Base-by-base conservation (phyloP, 2,888 invertebrate genomes). In the Pseudococcus longispinus region DNA sequence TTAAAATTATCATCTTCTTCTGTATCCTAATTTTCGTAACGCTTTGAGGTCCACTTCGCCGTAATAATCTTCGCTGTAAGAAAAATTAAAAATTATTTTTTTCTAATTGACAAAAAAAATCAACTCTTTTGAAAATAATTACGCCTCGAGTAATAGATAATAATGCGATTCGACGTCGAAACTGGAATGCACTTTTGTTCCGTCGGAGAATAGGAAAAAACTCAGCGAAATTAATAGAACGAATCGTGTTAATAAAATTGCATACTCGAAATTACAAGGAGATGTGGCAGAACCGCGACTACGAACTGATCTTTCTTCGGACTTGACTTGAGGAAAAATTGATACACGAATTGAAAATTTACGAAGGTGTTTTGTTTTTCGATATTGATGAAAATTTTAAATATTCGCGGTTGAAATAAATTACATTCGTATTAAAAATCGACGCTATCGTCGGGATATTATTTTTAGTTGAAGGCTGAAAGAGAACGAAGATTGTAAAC, bases 11-110 rank as follows among this genome's bases (percentile, higher is more conserved):
- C 15, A 32, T 84, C 51, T 84, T 70, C 26, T 44, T 83, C 85
- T 87, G 87, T 88, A 88, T 85, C 96, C 96, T 92, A 95, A 92
- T 91, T 96, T 96, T 93, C 95, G 95, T 90, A 96, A 92, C 88
- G 95, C 94, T 92, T 97, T 97, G 89, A 97, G 92, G 91, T 97
- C 96, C 90, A 96, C 95, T 90, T 96, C 96, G 89, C 96, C 96
- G 91, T 97, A 97, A 93, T 97, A 97, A 92, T 97, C 96, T 93
- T 96, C 96, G 92, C 97, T 96, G 93, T 84, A 89, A 89, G 55
- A 60, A n/a, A 87, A 84, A 80, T 80, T 20, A 2, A 5, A 4
- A 13, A 29, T 70, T 29, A 18, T 70, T 9, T 20, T n/a, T 55
- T 29, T 29, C 20, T 1, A n/a, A 84, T 46, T 46, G 44, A 11